Percentiles rank a stretch among this genome's conserved stretches.
Conservation (phyloP, 2,113 vertebrate genomes). For the Cettia cetti region DNA sequence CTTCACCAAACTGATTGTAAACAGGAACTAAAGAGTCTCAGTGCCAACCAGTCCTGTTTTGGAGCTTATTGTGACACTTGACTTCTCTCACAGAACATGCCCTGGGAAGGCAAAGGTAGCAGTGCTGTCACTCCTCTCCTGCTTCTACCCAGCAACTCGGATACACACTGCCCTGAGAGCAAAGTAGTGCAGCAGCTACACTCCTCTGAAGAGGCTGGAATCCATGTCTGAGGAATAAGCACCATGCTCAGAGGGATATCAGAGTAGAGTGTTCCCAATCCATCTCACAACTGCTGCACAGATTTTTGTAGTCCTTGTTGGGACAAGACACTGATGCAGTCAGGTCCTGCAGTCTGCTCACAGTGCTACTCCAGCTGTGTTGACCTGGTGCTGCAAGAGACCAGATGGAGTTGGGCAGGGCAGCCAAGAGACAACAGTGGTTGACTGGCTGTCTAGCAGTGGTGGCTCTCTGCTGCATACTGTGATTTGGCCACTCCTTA, state of each 20-base stretch:
- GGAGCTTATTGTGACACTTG: accelerated
- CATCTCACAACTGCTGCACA: too few relatives aligned
- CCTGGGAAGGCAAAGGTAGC: not conserved
- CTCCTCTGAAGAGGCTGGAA: not conserved
- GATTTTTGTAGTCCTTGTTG: accelerated
- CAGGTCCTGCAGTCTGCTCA: not conserved
- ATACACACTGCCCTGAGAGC: not conserved
- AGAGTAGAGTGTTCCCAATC: not conserved
- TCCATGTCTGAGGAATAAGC: not conserved
- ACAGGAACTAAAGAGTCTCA: not conserved
- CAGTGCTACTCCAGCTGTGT: accelerated
- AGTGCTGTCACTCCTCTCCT: not conserved
- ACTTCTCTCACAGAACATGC: not conserved
- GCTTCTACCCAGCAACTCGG: not conserved
- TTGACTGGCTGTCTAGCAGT: not conserved
- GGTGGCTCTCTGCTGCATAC: not conserved
- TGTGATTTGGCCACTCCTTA: not conserved
- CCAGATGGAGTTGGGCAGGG: not conserved
- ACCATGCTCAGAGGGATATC: accelerated
- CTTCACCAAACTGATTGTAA: not conserved
- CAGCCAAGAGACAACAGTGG: not conserved
- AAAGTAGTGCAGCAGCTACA: not conserved
- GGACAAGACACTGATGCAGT: accelerated
- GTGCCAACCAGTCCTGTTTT: not conserved
- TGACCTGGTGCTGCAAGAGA: not conserved